Evolutionary conservation across 2,113 vertebrate species (phyloP), one percentile per base, ranked within the genome.

Genomic region (Lagopus muta): DNA sequence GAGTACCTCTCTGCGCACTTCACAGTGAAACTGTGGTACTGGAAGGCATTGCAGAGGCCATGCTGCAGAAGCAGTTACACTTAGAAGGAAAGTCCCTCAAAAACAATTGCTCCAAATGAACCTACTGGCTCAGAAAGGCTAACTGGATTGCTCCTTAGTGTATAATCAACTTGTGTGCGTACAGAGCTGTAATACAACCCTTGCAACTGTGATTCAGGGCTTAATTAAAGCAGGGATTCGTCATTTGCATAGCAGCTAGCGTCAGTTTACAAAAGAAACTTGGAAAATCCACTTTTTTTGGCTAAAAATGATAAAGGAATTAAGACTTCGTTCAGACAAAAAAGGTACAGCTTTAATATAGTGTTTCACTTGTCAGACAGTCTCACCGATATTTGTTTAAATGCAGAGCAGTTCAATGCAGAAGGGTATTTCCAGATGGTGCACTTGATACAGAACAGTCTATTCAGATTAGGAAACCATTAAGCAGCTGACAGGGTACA

Each of bases 111-210:
- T 52, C 28, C 54, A 76, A 38, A 79, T 22, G 17, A 52, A 77
- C 45, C 14, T 13, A 38, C 38, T 34, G 12, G 28, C 45, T 67
- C 40, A 54, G 45, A 54, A 74, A 65, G 11, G 17, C 22, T 13
- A 42, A 55, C 25, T 34, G 45, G 32, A 16, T 34, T 36, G 15
- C 14, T 48, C 72, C 60, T 50, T 57, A 16, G 36, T 25, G 16
- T 11, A 45, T 17, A 45, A 38, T 0, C 1, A 12, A 30, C 20
- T 3, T 6, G 6, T 17, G 25, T 36, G 8, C 47, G 8, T 19
- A 19, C 25, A 72, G 42, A 87, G 5, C 12, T 74, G 25, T 34
- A 32, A 78, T 78, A 42, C 15, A 66, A 8, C 11, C 27, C 58
- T 67, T 61, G 60, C 22, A 47, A 54, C 14, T 11, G 4, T 30